Conservation (phyloP, 2,797 vertebrate genomes). For the Apodemus agrarius region DNA sequence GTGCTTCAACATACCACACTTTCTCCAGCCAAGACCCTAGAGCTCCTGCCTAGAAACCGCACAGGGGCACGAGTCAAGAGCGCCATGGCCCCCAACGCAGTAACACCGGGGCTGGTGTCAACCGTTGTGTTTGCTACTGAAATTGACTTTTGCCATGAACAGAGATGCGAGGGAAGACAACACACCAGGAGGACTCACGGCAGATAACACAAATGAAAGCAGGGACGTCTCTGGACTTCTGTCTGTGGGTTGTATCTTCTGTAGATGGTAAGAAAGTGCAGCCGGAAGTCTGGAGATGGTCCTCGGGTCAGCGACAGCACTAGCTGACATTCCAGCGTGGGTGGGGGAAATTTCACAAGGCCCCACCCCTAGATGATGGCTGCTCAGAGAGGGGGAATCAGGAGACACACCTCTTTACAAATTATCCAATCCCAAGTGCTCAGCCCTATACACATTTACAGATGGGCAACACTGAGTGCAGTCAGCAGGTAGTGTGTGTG, state of each 20-base stretch:
- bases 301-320: not conserved
- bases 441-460: not conserved
- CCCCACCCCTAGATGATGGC: too few species aligned
- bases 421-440: not conserved
- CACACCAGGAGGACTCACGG: not conserved
- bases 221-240: not conserved
- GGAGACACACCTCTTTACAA: not conserved
- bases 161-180: not conserved
- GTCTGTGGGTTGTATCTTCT: not conserved
- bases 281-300: not conserved
- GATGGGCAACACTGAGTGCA: not conserved
- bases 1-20: not conserved
- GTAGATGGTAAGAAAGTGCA: not conserved
- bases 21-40: not conserved
- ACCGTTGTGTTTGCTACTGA: not conserved
- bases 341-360: not conserved
- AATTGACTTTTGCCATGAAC: not conserved
- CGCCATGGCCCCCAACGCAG: not conserved
- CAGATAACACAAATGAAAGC: not conserved
- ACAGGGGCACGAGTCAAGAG: not conserved
- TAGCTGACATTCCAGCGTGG: not conserved
- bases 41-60: not conserved
- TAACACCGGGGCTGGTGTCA: not conserved
- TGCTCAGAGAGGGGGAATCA: not conserved
- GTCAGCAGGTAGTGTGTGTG: not conserved